Base-by-base conservation (phyloP, 1,140 invertebrate species). In the Rhynchophorus ferrugineus region DNA sequence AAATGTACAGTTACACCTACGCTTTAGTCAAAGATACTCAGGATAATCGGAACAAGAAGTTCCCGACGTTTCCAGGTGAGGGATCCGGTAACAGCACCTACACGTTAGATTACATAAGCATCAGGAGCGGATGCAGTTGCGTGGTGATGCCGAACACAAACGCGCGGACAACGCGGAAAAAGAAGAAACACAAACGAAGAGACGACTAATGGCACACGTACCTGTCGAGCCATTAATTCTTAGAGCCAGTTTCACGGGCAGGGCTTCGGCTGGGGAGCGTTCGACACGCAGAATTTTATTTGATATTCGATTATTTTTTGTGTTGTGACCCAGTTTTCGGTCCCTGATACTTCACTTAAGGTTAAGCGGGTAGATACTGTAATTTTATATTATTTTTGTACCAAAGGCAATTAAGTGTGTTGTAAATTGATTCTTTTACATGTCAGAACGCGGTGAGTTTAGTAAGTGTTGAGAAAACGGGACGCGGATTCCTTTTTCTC, bases 1-100 rank as follows among this genome's bases (percentile, higher is more conserved):
- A 91, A 69, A 83, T 84, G 67, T 87, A 84, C 69, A 85, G 84
- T n/a, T 91, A 84, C 64, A 81, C 83, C 0, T 93, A 91, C 69
- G 89, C 89, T 9, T 76, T 91, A 46, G 83, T 91, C 18, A 74
- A 76, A 57, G 73, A 77, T 55, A 64, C 60, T 11, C 52, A 52
- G 3, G 41, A 67, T 48, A 54, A 63, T 20, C 64, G 69, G 36
- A 65, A 64, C 59, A 68, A 73, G 29, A 69, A 74, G 44, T 65
- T 71, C 14, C 73, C 77, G 11, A 69, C 68, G 33, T 69, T 76
- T 35, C 76, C 78, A 58, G 73, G 76, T 3, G 44, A 29, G 3
- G 46, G 36, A 38, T 68, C 74, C 0, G 72, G 71, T 1, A 73
- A 72, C 2, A 70, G 65, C 3, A 74, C 71, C 1, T 57, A 35